Evolutionary conservation across 2,888 invertebrate genomes (phyloP).

Genomic region (Tolmerus cingulatus): DNA sequence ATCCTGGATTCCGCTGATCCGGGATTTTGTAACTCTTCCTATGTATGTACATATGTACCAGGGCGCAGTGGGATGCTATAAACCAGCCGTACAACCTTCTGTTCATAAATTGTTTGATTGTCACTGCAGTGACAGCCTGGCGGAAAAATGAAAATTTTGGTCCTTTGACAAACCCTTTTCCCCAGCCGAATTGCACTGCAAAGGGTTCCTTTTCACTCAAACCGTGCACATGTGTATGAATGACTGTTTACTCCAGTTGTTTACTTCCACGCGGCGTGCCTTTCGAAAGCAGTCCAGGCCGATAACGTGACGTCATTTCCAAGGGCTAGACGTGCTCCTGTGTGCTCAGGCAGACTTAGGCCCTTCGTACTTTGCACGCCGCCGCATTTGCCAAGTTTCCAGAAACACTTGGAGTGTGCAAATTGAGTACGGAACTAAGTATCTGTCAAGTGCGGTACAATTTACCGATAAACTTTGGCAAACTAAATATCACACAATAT

Average conservation of each 20-base stretch:
- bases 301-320: constrained; percentile 2
- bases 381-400: background rate
- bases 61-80: background rate
- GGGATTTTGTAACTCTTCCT: background rate
- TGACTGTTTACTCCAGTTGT: constrained; percentile 10
- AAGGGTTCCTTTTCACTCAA: background rate
- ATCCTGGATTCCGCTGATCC: background rate
- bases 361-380: background rate
- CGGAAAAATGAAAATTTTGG: constrained; percentile 46
- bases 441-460: constrained; percentile 36
- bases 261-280: background rate
- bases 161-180: constrained; percentile 11
- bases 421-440: constrained; percentile 36
- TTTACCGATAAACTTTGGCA: constrained; percentile 30
- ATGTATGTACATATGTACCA: too few relatives aligned
- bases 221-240: background rate
- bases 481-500: constrained; percentile 29
- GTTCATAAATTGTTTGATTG: constrained; percentile 47
- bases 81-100: constrained; percentile 1
- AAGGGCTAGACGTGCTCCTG: background rate
- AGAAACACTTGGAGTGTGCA: background rate
- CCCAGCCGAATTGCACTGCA: background rate
- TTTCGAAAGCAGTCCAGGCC: background rate
- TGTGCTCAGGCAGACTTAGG: constrained; percentile 13
- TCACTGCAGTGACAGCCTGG: constrained; percentile 43